phyloP scores from a whole-genome alignment of 2,113 vertebrate species.

The Caracal caracal region DNA sequence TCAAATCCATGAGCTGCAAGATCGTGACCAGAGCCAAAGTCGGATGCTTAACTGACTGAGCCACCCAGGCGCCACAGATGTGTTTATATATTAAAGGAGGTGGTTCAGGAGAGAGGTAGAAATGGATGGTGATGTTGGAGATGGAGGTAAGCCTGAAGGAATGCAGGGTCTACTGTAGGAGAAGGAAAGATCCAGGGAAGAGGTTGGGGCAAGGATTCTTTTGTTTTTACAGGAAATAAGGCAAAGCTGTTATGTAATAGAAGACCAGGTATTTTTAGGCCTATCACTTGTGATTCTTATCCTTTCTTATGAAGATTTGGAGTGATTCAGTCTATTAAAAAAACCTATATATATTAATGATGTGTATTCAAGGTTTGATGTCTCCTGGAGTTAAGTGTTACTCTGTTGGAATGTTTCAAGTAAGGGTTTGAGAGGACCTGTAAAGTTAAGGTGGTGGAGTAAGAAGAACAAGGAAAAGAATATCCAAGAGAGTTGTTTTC shows the following conservation, averaged over 20 bases:
- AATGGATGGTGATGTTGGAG: background rate
- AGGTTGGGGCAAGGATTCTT: background rate
- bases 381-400: background rate
- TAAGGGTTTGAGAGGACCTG: background rate
- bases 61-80: background rate
- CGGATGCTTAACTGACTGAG: no score
- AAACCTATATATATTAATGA: background rate
- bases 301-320: background rate
- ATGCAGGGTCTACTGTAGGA: background rate
- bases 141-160: background rate
- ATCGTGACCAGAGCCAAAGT: no score
- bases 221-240: background rate
- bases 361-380: background rate
- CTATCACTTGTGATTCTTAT: no score
- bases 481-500: background rate
- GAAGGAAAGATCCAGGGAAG: background rate
- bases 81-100: background rate
- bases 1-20: no score
- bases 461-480: background rate
- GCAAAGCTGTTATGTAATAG: background rate
- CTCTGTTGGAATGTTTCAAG: background rate
- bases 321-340: background rate
- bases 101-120: background rate
- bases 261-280: background rate
- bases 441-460: no score